phyloP scores from a whole-genome alignment of 2,797 vertebrate species.

The Coluber constrictor region DNA sequence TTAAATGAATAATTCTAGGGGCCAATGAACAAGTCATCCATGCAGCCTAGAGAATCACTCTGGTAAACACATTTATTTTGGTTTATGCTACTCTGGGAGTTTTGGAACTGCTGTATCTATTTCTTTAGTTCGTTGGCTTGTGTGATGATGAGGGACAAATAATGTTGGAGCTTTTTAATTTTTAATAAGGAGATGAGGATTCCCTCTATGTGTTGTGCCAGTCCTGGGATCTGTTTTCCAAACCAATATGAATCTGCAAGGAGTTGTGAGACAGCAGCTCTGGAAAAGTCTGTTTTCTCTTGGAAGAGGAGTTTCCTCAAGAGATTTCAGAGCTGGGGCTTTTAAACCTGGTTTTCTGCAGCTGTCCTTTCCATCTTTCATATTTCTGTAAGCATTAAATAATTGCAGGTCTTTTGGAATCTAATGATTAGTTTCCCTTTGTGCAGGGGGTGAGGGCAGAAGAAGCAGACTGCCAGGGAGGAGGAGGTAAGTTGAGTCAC shows the following conservation, averaged over 20 bases:
- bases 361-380: background rate
- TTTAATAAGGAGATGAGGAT: conserved; percentile 60
- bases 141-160: conserved; percentile 59
- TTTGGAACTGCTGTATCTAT: conserved; percentile 27
- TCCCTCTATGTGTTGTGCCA: conserved; percentile 29
- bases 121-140: conserved; percentile 26
- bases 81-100: conserved; percentile 51
- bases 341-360: background rate
- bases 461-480: background rate
- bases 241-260: conserved; percentile 45
- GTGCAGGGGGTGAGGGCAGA: background rate
- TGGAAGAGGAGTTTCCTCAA: conserved; percentile 20
- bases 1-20: conserved; percentile 62
- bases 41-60: conserved; percentile 44
- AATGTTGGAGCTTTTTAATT: conserved; percentile 58
- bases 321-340: conserved; percentile 14
- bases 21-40: conserved; percentile 48
- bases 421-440: background rate
- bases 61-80: conserved; percentile 58
- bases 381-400: background rate
- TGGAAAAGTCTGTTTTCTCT: conserved; percentile 28
- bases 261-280: conserved; percentile 10
- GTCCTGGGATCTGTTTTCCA: conserved; percentile 49
- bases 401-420: background rate
- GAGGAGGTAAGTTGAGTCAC: background rate